Conservation (phyloP, 2,797 vertebrate genomes). For the Leptoclinus maculatus region DNA sequence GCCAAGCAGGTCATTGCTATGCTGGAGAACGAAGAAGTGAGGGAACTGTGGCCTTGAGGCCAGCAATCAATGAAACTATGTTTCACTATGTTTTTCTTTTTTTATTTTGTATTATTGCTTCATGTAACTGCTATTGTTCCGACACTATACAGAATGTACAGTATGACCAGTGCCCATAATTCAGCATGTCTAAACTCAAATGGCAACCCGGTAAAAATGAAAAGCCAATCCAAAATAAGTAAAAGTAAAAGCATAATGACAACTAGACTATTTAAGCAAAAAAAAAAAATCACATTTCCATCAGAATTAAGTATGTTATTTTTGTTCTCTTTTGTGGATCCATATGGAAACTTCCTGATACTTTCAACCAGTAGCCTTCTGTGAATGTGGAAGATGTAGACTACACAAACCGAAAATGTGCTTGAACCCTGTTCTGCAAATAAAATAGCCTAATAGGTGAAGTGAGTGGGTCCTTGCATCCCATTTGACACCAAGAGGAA, state of each 20-base stretch:
- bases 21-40: conserved; percentile 29
- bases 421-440: conserved; percentile 9
- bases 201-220: neutral
- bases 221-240: neutral
- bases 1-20: conserved; percentile 26
- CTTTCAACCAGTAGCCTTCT: neutral
- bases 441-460: neutral
- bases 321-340: neutral
- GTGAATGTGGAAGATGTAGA: neutral
- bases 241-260: neutral
- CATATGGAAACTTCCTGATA: neutral
- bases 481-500: neutral
- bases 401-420: neutral
- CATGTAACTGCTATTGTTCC: neutral
- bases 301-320: neutral
- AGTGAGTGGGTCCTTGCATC: neutral
- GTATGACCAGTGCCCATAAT: neutral
- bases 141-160: neutral
- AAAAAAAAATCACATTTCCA: neutral
- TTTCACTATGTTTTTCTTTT: neutral
- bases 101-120: neutral
- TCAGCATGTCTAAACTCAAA: neutral
- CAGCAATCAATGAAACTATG: neutral
- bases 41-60: conserved; percentile 12
- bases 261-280: neutral